phyloP scores from a whole-genome alignment of 2,888 invertebrate species.

The Brenthis ino region DNA sequence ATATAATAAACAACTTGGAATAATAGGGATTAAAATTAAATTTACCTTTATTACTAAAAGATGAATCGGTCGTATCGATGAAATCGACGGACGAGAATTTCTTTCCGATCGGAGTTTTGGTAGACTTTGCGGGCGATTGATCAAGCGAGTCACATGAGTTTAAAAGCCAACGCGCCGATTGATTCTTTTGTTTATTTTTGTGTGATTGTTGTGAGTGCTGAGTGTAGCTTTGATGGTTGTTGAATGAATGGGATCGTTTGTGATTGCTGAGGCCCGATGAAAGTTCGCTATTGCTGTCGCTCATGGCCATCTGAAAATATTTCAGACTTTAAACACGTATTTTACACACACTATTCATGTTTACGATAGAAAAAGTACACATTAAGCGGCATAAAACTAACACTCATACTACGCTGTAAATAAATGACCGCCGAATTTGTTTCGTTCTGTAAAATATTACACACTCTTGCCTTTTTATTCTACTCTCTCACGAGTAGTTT shows the following conservation, averaged over 20 bases:
- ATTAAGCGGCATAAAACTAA: conserved; percentile 13
- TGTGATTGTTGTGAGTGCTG: conserved; percentile 83
- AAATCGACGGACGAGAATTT: conserved; percentile 82
- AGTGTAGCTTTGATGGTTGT: conserved; percentile 87
- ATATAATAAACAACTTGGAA: conserved; percentile 22
- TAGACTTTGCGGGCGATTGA: conserved; percentile 70
- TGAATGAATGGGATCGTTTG: conserved; percentile 87
- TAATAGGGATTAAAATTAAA: conserved; percentile 26
- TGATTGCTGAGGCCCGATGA: conserved; percentile 82
- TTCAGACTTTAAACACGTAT: conserved; percentile 4
- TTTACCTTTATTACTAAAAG: conserved; percentile 60
- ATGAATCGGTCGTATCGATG: conserved; percentile 79
- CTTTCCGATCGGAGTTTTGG: conserved; percentile 80
- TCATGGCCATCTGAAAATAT: conserved; percentile 84
- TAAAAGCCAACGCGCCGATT: conserved; percentile 77
- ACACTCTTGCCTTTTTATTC: conserved; percentile 16
- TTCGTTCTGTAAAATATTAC: conserved; percentile 4
- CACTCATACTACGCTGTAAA: conserved; percentile 9
- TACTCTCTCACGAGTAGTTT: conserved; percentile 1
- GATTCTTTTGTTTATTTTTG: conserved; percentile 84
- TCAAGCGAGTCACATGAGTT: conserved; percentile 79
- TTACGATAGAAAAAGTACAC: background rate
- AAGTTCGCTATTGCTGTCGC: conserved; percentile 80
- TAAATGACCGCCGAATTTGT: conserved; percentile 2
- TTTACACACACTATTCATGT: background rate